phyloP scores from a whole-genome alignment of 2,113 vertebrate genomes.

The Podarcis raffonei region DNA sequence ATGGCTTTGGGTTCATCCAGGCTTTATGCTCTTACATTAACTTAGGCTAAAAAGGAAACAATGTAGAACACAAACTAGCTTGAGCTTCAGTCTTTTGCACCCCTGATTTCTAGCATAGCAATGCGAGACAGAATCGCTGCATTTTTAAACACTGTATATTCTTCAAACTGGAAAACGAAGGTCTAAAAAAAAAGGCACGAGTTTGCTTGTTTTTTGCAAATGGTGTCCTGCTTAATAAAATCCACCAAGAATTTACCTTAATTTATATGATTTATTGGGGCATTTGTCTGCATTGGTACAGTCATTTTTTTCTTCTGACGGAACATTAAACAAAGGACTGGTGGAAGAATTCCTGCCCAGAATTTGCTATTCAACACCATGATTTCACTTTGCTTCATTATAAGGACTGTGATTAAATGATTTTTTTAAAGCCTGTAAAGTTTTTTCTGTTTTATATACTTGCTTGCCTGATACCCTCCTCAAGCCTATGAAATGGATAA shows the following conservation, averaged over 20 bases:
- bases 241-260: no score
- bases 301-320: no score
- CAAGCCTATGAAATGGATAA: not conserved
- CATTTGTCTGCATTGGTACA: no score
- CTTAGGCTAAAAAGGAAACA: not conserved
- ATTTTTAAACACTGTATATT: no score
- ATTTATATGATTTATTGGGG: no score
- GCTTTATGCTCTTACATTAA: no score
- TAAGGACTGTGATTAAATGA: not conserved
- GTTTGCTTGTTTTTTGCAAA: no score
- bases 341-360: not conserved
- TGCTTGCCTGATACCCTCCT: not conserved
- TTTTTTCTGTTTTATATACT: not conserved
- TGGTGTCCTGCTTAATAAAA: no score
- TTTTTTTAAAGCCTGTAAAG: no score
- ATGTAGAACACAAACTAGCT: not conserved
- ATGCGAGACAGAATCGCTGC: no score
- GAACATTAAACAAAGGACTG: not conserved
- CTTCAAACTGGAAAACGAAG: no score
- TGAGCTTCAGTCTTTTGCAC: not conserved
- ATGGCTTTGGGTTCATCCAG: not conserved
- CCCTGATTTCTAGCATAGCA: not conserved
- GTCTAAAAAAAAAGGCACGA: no score
- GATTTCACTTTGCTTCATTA: not conserved
- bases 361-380: not conserved